Base-by-base conservation (phyloP, 1,140 invertebrate species). In the Heliconius congener region DNA sequence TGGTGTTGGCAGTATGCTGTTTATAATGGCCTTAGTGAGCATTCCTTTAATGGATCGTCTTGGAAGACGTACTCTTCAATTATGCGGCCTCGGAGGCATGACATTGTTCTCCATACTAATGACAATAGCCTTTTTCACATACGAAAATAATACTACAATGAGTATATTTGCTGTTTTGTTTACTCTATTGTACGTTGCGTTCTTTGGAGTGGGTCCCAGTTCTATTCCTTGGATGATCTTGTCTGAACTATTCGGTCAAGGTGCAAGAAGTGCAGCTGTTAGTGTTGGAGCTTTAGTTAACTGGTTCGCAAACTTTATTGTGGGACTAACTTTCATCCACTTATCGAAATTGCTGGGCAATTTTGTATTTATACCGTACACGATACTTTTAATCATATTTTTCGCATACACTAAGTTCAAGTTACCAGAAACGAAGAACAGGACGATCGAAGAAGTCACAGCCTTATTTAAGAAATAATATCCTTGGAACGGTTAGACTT, bases 201-300 rank as follows among this genome's bases (percentile, higher is more conserved):
- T 98, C 95, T 99, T 99, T 93, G 98, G 98, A 11, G 96, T 99
- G 37, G 98, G 98, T 3, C 98, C 97, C 70, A 97, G 98, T 77
- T 98, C 98, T 2, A 99, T 99, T 88, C 98, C 99, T 1, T 99
- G 98, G 98, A 98, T 99, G 96, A 99, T 99, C 83, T 98, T 98
- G 52, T 98, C 98, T 13, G 99, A 99, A 92, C 95, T 99, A 75
- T 99, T 99, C 93, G 97, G 98, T 6, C 98, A 99, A 94, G 98
- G 98, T 60, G 97, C 98, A 23, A 95, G 98, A 82, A 98, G 98
- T 34, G 98, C 98, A 30, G 99, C 99, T 76, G 99, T 99, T 95
- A 98, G 98, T 84, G 97, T 99, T 73, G 98, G 98, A 34, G 98
- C 99, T 16, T 96, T 99, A 30, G 97, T 99, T 90, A 99, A 99